Base-by-base conservation (phyloP, 2,113 vertebrate species). In the Peromyscus leucopus region DNA sequence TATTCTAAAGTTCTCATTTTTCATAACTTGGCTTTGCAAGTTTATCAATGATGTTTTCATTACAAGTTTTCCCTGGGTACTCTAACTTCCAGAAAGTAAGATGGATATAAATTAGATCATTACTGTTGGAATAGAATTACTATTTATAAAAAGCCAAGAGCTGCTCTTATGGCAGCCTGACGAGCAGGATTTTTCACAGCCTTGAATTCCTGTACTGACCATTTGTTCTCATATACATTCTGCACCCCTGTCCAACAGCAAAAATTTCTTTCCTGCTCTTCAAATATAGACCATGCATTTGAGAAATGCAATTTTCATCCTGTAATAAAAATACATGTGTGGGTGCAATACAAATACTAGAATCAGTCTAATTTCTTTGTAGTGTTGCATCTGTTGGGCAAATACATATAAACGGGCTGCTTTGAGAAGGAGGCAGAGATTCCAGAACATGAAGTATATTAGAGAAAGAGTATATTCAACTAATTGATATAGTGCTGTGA, bases 221-320 rank as follows among this genome's bases (percentile, higher is more conserved):
- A 79, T 97, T 94, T 65, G 61, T 95, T 93, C 89, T 92, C 16
- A 69, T 31, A 55, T 6, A 57, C 26, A 8, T 80, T 67, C 39
- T 72, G 17, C 42, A 10, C 85, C 46, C 5, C 85, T 84, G 21
- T 26, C 17, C 48, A 74, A 36, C 17, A 51, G 65, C 63, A 19
- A 95, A 93, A 48, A 5, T 88, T 79, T 91, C 90, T 78, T 1
- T 15, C 61, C 21, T 94, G 28, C 48, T 96, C 28, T 87, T 87
- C 78, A 36, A 63, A 79, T 94, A 48, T 51, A 26, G 26, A 69
- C 59, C 7, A 9, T 87, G 46, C 89, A 55, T 59, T 69, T 83
- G 86, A 96, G 82, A 95, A 96, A 95, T 95, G 72, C 79, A 83
- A 89, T 98, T 96, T 96, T 80, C 78, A 89, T 90, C 69, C 39